Base-by-base conservation (phyloP, 2,113 vertebrate species). In the Panurus biarmicus region DNA sequence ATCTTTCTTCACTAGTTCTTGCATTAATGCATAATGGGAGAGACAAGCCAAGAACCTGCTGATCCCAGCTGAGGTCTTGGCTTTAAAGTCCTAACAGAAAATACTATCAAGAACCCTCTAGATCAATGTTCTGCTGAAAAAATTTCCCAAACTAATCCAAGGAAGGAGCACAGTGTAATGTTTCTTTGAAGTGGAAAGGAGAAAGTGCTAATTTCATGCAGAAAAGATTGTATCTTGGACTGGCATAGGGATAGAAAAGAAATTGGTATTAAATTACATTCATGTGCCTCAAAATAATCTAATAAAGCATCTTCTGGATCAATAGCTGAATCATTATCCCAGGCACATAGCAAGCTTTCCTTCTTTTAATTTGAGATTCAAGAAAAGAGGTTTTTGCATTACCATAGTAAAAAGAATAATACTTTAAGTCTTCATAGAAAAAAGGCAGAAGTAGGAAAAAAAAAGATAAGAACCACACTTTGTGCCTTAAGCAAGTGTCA, bases 231-330 rank as follows among this genome's bases (percentile, higher is more conserved):
- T 90, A 80, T 84, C 87, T 83, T 1, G 7, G 60, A 19, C 81
- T 77, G 56, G 77, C 88, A 72, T 56, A 75, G 44, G 54, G 64
- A 69, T 64, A 80, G 81, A 84, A 95, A 93, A 90, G 95, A 90
- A 94, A 93, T 95, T 93, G 71, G 47, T 95, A 88, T 95, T 93
- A 93, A 95, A 89, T 96, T 92, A 76, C 64, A 42, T 93, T 95
- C 6, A 4, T 57, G 57, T 82, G 70, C 70, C 45, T 93, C 88
- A 74, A 86, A 79, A 86, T 95, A 94, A 94, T 94, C 79, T 87
- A 95, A 92, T 95, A 90, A 95, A 93, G 69, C 75, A 94, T 64
- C 74, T 89, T 50, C 60, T 94, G 92, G 87, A 93, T 96, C 94
- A 86, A 95, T 96, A 93, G 47, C 75, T 19, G 85, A 66, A 84